Evolutionary conservation across 2,797 vertebrate genomes (phyloP), one percentile per base, ranked within the genome.

Genomic region (Percopsis omiscomaycus): DNA sequence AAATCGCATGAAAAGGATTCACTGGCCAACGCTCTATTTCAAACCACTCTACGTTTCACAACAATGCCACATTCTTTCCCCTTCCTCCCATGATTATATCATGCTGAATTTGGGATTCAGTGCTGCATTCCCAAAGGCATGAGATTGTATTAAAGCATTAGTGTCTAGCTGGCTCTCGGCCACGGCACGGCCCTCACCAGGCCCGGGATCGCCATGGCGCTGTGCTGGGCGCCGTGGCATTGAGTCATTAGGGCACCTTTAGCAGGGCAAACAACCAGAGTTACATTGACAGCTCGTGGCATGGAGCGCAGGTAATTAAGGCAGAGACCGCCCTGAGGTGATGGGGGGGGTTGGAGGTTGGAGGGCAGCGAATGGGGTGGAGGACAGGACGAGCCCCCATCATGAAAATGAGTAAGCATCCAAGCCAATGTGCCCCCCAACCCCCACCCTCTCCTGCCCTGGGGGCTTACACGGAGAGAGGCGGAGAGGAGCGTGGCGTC

Each of bases 221-320:
- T 71, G 30, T 55, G 64, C 61, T 64, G 64, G 77, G 77, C 69
- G 78, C 69, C 61, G 4, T 69, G 78, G 79, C 78, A 80, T 79
- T 77, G 14, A 75, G 79, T 78, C 79, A 77, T 79, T 68, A 75
- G 78, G 77, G 75, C 67, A 67, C 64, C 69, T 86, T 77, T 70
- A 72, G 67, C 72, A 75, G 79, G 82, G 75, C 69, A 83, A 81
- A 81, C 68, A 66, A 76, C 66, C 75, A 64, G 84, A 87, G 82
- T 75, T 65, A 78, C 84, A 79, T 66, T 89, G 86, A 90, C 87
- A 87, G 86, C 79, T 85, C 81, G 69, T 83, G 81, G 79, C 82
- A 86, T 75, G 56, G 79, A 51, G 72, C 83, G 82, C 79, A 86
- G 84, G 90, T 91, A 91, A 93, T 92, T 91, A 92, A 92, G 72